A percentile compares a stretch with the other conserved stretches of the same genome.
phyloP scores from a whole-genome alignment of 1,140 invertebrate species.

The Drosophila biarmipes region DNA sequence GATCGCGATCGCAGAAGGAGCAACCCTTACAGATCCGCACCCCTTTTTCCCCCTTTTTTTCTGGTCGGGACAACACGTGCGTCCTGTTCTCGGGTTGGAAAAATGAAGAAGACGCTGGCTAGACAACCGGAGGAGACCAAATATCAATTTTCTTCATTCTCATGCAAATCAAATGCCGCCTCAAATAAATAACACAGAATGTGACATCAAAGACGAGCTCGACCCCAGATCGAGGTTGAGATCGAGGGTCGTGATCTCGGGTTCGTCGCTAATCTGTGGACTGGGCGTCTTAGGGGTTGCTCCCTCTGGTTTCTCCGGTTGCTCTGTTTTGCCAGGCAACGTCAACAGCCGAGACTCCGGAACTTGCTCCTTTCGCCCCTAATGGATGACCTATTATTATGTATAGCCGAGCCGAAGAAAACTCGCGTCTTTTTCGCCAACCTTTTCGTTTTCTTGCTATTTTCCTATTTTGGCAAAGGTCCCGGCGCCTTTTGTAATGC shows the following conservation, averaged over 20 bases:
- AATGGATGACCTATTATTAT: slow-evolving; percentile 78
- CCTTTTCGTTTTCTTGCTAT: slow-evolving; percentile 30
- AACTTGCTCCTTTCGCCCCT: slow-evolving; percentile 66
- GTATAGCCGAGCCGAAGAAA: slow-evolving; percentile 28
- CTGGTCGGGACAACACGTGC: slow-evolving; percentile 62
- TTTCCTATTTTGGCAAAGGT: slow-evolving; percentile 48
- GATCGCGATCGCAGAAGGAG: slow-evolving; percentile 36
- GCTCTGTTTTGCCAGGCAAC: slow-evolving; percentile 63
- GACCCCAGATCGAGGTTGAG: slow-evolving; percentile 25
- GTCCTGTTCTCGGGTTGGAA: slow-evolving; percentile 31
- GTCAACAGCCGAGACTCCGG: slow-evolving; percentile 62
- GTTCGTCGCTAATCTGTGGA: slow-evolving; percentile 52
- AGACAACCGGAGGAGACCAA: slow-evolving; percentile 71
- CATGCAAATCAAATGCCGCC: slow-evolving; percentile 80
- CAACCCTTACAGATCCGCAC: slow-evolving; percentile 58
- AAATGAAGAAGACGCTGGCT: slow-evolving; percentile 58
- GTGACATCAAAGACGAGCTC: slow-evolving; percentile 68
- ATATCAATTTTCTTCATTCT: slow-evolving; percentile 82
- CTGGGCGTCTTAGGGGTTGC: slow-evolving; percentile 64
- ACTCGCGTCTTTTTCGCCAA: slow-evolving; percentile 71
- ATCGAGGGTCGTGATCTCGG: slow-evolving; percentile 53
- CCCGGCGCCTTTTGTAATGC: slow-evolving; percentile 61
- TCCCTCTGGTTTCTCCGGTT: slow-evolving; percentile 29
- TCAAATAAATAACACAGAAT: slow-evolving; percentile 79
- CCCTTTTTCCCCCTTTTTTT: slow-evolving; percentile 43